Evolutionary conservation across 2,113 vertebrate genomes (phyloP), one percentile per base, ranked within the genome.

Genomic region (Limanda limanda): DNA sequence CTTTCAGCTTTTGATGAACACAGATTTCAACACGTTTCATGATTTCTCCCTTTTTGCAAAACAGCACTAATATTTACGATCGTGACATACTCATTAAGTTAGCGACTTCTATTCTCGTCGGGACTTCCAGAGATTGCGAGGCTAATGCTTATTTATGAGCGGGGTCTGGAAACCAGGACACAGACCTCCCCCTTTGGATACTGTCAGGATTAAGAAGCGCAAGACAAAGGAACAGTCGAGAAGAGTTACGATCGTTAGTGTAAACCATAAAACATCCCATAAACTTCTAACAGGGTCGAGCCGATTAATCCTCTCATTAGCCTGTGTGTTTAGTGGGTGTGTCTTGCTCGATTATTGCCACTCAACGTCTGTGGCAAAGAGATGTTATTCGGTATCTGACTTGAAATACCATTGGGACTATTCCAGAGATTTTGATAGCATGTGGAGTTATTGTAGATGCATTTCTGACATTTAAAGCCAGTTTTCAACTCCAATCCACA

Each of bases 81-180:
- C 35, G 58, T 42, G 59, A 40, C 70, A 45, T 20, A 2, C 86
- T 91, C 66, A 68, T 92, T 91, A 90, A 84, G 83, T 57, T 66
- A 73, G 56, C 27, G 58, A 20, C 59, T 74, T 52, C 61, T 70
- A 45, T 64, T 70, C 65, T 72, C 27, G 15, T 70, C 31, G 0
- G 60, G 52, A 68, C 65, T 62, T 71, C 59, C n/a, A 23, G 59
- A 85, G 76, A 87, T 61, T 70, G 75, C 24, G 3, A 40, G 58
- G 74, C 25, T 77, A 60, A 92, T 90, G 78, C 74, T 87, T 88
- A 93, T 91, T 92, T 84, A 92, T 92, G 81, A 91, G 77, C 31
- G 24, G 24, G 62, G 72, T 66, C 87, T 70, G 65, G 59, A 83
- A 86, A 91, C 4, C 40, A 87, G 83, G 85, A 82, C 84, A 58